Percentiles rank a stretch among this genome's conserved stretches.
Conservation (phyloP, 2,888 invertebrate species). For the Oconnorella tubifera region DNA sequence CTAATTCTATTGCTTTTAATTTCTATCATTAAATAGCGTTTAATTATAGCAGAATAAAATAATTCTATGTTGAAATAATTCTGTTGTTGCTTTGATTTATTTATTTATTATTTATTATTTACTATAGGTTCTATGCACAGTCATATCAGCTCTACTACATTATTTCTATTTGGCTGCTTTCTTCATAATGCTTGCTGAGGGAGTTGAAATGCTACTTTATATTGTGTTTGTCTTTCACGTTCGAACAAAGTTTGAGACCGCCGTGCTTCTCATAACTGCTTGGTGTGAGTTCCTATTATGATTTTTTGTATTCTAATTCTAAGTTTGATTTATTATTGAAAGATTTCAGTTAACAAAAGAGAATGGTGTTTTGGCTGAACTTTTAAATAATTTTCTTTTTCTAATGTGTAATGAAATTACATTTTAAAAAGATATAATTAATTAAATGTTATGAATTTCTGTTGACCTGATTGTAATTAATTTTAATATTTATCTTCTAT, state of each 20-base stretch:
- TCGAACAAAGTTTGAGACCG: conserved; percentile 29
- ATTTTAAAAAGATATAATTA: not conserved
- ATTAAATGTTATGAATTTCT: no score
- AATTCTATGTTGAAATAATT: no score
- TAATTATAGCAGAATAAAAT: no score
- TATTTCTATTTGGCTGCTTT: conserved; percentile 50
- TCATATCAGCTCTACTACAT: conserved; percentile 44
- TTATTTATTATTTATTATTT: no score
- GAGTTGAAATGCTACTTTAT: conserved; percentile 46
- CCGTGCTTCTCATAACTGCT: conserved; percentile 31
- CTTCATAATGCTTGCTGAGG: conserved; percentile 49
- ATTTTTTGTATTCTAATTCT: no score
- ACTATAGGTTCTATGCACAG: conserved; percentile 43
- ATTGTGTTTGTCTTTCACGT: conserved; percentile 46
- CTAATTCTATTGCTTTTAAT: no score
- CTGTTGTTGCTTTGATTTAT: no score
- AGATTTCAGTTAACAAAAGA: no score
- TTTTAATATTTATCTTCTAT: no score
- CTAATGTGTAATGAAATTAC: not conserved
- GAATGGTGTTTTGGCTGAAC: not conserved
- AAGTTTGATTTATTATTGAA: not conserved
- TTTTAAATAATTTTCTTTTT: not conserved
- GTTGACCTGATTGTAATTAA: no score
- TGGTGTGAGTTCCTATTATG: conserved; percentile 42
- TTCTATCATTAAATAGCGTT: no score